Percentiles rank a stretch among this genome's conserved stretches.
Evolutionary conservation across 1,140 invertebrate genomes (phyloP).

Genomic region (Orius insidiosus): DNA sequence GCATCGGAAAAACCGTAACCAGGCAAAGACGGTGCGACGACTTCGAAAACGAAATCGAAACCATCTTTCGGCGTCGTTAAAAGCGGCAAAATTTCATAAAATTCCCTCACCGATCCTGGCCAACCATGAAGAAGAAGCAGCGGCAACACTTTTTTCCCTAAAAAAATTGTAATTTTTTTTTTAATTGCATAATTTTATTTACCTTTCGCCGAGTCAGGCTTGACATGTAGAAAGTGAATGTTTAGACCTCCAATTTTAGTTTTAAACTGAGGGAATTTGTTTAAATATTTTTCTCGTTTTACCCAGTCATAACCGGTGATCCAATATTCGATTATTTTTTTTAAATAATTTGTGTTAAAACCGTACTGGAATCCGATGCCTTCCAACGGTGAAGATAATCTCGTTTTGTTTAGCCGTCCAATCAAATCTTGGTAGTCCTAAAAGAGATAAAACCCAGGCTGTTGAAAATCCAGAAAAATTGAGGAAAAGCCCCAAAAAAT

Average conservation of each 20-base stretch:
- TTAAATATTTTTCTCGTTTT: slow-evolving; percentile 44
- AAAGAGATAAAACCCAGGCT: background rate
- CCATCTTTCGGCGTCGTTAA: slow-evolving; percentile 37
- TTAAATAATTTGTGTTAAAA: slow-evolving; percentile 49
- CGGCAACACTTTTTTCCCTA: slow-evolving; percentile 33
- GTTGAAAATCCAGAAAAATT: background rate
- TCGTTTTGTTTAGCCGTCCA: slow-evolving; percentile 11
- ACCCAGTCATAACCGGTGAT: slow-evolving; percentile 55
- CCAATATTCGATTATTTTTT: slow-evolving; percentile 52
- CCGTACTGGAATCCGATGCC: slow-evolving; percentile 57
- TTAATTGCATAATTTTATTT: background rate
- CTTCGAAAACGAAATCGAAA: slow-evolving; percentile 53
- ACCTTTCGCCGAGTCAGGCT: slow-evolving; percentile 24
- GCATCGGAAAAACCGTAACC: slow-evolving; percentile 71
- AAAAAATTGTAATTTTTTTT: slow-evolving; percentile 1
- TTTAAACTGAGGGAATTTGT: slow-evolving; percentile 53
- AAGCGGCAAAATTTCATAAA: slow-evolving; percentile 60
- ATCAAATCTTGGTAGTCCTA: slow-evolving; percentile 16
- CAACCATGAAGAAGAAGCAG: slow-evolving; percentile 68
- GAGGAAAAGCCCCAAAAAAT: too few relatives aligned
- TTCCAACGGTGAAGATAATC: slow-evolving; percentile 33
- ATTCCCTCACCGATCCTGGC: slow-evolving; percentile 78
- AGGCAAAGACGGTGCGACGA: slow-evolving; percentile 62
- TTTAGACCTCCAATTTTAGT: slow-evolving; percentile 49
- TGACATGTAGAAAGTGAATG: slow-evolving; percentile 54